Evolutionary conservation across 2,888 invertebrate species (phyloP).

Genomic region (Drosophila multiciliata): DNA sequence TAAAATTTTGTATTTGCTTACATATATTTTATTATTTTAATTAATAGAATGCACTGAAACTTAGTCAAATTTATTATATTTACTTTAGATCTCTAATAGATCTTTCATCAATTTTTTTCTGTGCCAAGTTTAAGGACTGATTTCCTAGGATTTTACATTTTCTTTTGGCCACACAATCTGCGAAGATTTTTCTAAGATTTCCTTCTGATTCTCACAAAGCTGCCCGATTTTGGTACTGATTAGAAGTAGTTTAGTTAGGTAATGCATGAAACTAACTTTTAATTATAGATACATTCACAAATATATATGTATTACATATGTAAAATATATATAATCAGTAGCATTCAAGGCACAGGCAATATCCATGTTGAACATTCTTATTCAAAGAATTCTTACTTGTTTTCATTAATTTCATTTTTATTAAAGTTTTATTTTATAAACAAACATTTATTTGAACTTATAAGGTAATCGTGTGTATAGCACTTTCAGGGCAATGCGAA

Average conservation of each 20-base stretch:
- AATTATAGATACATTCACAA: not conserved
- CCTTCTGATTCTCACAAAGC: not conserved
- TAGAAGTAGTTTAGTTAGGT: not conserved
- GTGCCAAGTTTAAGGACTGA: rapidly evolving
- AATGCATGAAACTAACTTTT: not conserved
- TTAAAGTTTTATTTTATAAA: not conserved
- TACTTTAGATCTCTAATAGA: not conserved
- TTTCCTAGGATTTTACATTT: not conserved
- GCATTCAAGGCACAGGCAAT: rapidly evolving
- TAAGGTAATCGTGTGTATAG: not conserved
- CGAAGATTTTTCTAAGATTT: not conserved
- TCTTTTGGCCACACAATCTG: not conserved
- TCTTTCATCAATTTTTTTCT: not conserved
- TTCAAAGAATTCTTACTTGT: not conserved
- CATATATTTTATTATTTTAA: not conserved
- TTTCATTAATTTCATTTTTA: not conserved
- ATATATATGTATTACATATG: not conserved
- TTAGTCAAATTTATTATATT: not conserved
- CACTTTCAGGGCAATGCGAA: not conserved
- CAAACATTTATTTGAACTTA: not conserved
- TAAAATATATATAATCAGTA: too few species aligned
- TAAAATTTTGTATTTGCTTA: not conserved
- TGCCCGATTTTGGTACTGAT: rapidly evolving
- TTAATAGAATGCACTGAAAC: not conserved
- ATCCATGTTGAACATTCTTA: not conserved